Conservation (phyloP, 1,140 invertebrate genomes). For the Drosophila subpulchrella region DNA sequence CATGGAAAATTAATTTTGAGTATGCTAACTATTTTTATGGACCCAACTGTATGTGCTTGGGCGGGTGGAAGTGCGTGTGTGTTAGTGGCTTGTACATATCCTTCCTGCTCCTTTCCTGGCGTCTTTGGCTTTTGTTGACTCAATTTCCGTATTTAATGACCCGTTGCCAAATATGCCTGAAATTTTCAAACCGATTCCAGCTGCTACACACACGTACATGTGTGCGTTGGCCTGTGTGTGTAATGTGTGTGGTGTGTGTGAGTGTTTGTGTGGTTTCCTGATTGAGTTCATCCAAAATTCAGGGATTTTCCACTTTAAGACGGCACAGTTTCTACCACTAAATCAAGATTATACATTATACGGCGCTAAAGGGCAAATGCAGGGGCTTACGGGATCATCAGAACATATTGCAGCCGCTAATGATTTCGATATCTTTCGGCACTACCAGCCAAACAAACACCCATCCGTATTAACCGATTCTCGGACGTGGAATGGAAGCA, state of each 20-base stretch:
- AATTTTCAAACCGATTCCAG: constrained; percentile 67
- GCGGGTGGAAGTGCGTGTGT: constrained; percentile 49
- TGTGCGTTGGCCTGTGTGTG: constrained; percentile 1
- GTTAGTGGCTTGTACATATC: constrained; percentile 60
- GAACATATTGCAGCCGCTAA: constrained; percentile 50
- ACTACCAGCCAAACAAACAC: background rate
- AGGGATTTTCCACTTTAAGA: constrained; percentile 17
- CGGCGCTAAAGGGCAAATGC: constrained; percentile 9
- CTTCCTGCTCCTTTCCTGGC: constrained; percentile 65
- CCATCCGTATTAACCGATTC: constrained; percentile 21
- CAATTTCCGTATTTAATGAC: constrained; percentile 84
- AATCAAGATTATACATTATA: constrained; percentile 29
- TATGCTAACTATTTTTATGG: constrained; percentile 3
- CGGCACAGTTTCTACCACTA: constrained; percentile 9
- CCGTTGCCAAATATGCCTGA: constrained; percentile 78
- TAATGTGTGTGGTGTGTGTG: too few species aligned
- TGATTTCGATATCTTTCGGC: constrained; percentile 15
- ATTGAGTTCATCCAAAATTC: constrained; percentile 38
- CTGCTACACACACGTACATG: constrained; percentile 12
- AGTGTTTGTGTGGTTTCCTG: constrained; percentile 44
- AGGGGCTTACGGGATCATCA: constrained; percentile 53
- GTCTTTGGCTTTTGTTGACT: constrained; percentile 81
- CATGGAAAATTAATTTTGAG: background rate
- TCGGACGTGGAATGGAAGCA: constrained; percentile 65
- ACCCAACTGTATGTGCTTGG: constrained; percentile 10